Base-by-base conservation (phyloP, 2,888 invertebrate species). In the Odontomyia ornata region DNA sequence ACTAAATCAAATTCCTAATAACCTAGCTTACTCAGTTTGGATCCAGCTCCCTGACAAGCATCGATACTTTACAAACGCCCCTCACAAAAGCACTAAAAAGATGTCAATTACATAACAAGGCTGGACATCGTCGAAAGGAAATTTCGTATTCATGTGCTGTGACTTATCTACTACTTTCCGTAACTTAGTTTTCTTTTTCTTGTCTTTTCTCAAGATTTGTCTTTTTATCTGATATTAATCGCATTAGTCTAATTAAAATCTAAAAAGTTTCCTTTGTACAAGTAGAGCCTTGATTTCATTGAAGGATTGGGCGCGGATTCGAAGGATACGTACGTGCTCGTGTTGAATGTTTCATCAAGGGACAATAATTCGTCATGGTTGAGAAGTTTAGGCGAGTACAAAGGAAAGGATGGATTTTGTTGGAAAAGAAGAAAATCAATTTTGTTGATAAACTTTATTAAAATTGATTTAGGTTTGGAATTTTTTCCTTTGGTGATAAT, bases 201-300 rank as follows among this genome's bases (percentile, higher is more conserved):
- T 60, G 43, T 57, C 57, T 73, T 73, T 52, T 72, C 43, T 28
- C 52, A 23, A 43, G 64, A 46, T 75, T 75, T 75, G 64, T 75
- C 64, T 64, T 75, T 75, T 75, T 75, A 64, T 64, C 28, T 27
- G 75, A 75, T 75, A 75, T 64, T 75, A 75, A 75, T 75, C 75
- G 75, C 75, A 75, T 75, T 75, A 75, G 64, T 36, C 64, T 75
- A 75, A 75, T 75, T 75, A 75, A 75, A 75, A 57, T 43, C 75
- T 47, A 43, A 75, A 75, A 75, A 75, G 73, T 60, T 73, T 60
- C 73, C 28, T 57, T 57, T 60, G 57, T 73, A 15, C 43, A 21
- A 60, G 1, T 11, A 36, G 60, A 73, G 9, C 57, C 52, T 25
- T 21, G 30, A 57, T 57, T 57, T 73, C 25, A 60, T 57, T 73